Evolutionary conservation across 2,797 vertebrate species (phyloP).

Genomic region (Leptodactylus fallax): DNA sequence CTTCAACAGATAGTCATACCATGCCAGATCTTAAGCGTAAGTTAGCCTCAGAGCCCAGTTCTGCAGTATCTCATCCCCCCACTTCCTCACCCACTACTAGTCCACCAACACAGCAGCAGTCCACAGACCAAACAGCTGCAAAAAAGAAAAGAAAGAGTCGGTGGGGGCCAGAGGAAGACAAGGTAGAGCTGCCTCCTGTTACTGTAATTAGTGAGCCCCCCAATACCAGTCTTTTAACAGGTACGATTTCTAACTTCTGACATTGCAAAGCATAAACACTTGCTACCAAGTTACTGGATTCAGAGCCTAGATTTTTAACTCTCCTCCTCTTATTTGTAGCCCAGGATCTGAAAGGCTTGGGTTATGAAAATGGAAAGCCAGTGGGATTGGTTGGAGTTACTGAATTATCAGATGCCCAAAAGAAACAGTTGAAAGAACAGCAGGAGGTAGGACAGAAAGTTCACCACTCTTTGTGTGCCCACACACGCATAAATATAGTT

Average conservation of each 20-base stretch:
- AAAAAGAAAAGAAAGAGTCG: conserved; percentile 96
- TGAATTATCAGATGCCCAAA: conserved; percentile 92
- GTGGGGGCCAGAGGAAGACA: conserved; percentile 95
- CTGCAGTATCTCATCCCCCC: background rate
- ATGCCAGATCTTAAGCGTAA: conserved; percentile 67
- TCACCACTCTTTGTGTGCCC: background rate
- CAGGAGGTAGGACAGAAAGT: conserved; percentile 83
- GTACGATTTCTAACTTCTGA: background rate
- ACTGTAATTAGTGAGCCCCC: conserved; percentile 69
- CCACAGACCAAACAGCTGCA: conserved; percentile 60
- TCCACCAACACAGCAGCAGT: conserved; percentile 38
- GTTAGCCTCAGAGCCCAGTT: conserved; percentile 65
- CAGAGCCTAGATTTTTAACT: background rate
- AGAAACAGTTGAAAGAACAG: conserved; percentile 92
- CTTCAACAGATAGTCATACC: conserved; percentile 54
- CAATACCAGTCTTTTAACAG: conserved; percentile 55
- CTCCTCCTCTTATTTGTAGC: conserved; percentile 73
- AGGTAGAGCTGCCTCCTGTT: conserved; percentile 84
- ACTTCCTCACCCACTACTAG: conserved; percentile 37
- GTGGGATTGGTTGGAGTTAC: conserved; percentile 91
- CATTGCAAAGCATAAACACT: background rate
- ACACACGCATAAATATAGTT: no score
- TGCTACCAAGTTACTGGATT: background rate
- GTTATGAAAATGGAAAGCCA: conserved; percentile 92
- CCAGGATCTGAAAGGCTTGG: conserved; percentile 89